phyloP scores from a whole-genome alignment of 2,797 vertebrate genomes.

The Diplodus sargus region DNA sequence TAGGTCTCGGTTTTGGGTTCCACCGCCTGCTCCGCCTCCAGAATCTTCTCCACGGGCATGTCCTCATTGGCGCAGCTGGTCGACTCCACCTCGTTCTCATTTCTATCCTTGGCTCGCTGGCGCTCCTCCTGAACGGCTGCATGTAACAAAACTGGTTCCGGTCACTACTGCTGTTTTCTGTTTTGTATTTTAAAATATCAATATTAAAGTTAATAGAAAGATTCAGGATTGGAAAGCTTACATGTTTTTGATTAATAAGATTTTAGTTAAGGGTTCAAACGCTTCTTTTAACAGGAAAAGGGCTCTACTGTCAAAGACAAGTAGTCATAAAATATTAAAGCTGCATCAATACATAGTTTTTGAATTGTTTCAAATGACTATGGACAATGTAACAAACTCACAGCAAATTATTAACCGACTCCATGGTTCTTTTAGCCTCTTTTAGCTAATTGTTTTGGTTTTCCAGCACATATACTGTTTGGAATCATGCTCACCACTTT shows the following conservation, averaged over 20 bases:
- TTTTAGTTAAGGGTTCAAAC: not conserved
- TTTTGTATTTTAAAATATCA: constrained; percentile 39
- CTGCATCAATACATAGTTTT: too few relatives aligned
- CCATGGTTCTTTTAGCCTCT: not conserved
- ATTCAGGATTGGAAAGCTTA: constrained; percentile 2
- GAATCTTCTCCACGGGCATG: constrained; percentile 99
- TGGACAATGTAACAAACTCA: not conserved
- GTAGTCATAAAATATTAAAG: not conserved
- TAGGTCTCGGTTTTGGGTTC: constrained; percentile 99
- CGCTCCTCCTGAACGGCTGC: constrained; percentile 98
- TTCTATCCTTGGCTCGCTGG: constrained; percentile 96
- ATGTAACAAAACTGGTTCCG: constrained; percentile 87
- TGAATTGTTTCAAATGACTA: not conserved
- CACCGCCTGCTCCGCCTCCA: constrained; percentile 96
- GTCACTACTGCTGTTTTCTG: constrained; percentile 85
- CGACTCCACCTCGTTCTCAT: constrained; percentile 95
- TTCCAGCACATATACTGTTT: not conserved
- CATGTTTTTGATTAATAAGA: not conserved
- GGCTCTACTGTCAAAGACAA: not conserved
- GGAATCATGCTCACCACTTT: not conserved
- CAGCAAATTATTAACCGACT: not conserved
- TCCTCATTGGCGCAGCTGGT: constrained; percentile 95
- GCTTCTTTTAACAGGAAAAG: not conserved
- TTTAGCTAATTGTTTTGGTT: not conserved
- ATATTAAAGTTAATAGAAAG: not conserved